These are phyloP conservation scores for Onychorhynchus coronatus DNA, from an alignment of 2,113 vertebrate species.

Conservation along the genomic window DNA sequence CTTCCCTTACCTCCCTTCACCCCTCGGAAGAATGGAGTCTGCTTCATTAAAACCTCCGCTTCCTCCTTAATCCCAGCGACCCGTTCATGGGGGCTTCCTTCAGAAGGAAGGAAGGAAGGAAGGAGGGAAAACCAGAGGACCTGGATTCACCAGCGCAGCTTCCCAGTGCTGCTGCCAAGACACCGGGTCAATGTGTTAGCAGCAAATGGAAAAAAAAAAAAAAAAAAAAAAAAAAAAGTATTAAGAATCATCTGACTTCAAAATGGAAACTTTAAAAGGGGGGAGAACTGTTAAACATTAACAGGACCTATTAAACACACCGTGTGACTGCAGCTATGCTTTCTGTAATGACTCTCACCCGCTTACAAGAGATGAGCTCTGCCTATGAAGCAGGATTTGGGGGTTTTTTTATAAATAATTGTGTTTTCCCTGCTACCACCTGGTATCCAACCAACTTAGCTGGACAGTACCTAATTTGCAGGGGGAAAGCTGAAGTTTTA, in stretches of 20 bases:
- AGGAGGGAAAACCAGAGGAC: background rate
- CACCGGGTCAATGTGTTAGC: background rate
- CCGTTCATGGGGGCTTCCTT: background rate
- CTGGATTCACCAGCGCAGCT: background rate
- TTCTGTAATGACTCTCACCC: background rate
- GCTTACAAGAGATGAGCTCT: background rate
- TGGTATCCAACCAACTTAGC: background rate
- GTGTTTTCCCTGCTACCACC: background rate
- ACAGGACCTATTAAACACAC: background rate
- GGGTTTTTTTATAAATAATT: background rate
- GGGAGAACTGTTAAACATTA: background rate
- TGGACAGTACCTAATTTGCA: background rate
- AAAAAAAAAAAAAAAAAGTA: background rate
- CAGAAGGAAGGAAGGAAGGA: background rate
- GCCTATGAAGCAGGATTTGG: background rate
- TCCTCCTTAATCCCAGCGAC: conserved; percentile 24
- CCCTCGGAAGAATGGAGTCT: background rate
- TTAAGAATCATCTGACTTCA: background rate
- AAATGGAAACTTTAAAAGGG: background rate
- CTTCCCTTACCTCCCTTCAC: conserved; percentile 39
- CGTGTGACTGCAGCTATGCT: fast-evolving
- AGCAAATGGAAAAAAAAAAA: background rate
- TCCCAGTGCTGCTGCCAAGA: background rate
- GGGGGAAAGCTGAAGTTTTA: background rate
- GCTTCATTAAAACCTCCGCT: conserved; percentile 19